A percentile compares a stretch with the other conserved stretches of the same genome.
phyloP scores from a whole-genome alignment of 2,797 vertebrate species.

The Poeciliopsis infans region DNA sequence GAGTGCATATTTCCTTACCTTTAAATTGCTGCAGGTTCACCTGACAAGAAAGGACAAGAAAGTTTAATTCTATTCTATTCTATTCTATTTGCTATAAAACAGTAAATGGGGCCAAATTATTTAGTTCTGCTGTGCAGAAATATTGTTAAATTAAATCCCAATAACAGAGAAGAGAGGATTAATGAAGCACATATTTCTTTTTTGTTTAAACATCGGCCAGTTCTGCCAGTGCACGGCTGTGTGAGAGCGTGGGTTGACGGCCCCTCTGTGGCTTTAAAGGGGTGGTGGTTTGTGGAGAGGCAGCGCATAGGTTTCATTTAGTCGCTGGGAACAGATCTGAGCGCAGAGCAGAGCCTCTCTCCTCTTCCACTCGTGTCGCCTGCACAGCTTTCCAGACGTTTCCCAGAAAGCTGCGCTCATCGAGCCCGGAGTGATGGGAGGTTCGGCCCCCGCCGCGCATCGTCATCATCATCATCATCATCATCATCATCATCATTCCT shows the following conservation, averaged over 20 bases:
- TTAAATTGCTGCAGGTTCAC: no score
- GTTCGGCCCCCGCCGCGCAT: slow-evolving; percentile 55
- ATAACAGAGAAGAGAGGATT: background rate
- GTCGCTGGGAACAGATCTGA: slow-evolving; percentile 48
- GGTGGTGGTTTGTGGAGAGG: slow-evolving; percentile 72
- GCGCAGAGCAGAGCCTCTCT: slow-evolving; percentile 36
- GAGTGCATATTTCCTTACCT: background rate
- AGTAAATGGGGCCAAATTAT: background rate
- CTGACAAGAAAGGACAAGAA: no score
- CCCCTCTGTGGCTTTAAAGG: slow-evolving; percentile 80
- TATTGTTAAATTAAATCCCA: background rate
- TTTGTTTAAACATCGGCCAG: background rate
- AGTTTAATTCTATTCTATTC: no score
- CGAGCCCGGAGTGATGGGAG: slow-evolving; percentile 75
- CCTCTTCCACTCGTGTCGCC: slow-evolving; percentile 4
- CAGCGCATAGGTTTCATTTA: slow-evolving; percentile 65
- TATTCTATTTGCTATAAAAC: background rate
- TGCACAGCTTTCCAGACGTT: slow-evolving; percentile 2
- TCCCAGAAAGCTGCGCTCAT: slow-evolving; percentile 25
- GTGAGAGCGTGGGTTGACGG: background rate
- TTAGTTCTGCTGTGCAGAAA: background rate
- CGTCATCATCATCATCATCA: background rate
- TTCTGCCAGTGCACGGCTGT: background rate
- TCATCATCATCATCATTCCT: slow-evolving; percentile 16
- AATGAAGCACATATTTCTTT: background rate